phyloP scores from a whole-genome alignment of 2,888 invertebrate genomes.

The Coenonympha glycerion region DNA sequence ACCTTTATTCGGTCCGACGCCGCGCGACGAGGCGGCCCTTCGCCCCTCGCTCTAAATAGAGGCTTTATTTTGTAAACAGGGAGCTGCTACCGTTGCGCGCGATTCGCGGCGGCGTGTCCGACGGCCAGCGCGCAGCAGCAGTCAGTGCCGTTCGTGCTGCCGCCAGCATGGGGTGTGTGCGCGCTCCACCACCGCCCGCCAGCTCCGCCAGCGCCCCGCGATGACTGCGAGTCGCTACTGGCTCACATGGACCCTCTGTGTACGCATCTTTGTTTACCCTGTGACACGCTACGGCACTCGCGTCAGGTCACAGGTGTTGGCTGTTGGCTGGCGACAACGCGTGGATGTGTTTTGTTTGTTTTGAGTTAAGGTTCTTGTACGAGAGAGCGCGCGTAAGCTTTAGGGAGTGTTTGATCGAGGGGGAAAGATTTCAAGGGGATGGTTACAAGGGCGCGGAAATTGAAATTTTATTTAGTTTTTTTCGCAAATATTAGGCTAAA shows the following conservation, averaged over 20 bases:
- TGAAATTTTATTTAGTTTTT: no score
- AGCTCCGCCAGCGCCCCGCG: slow-evolving; percentile 34
- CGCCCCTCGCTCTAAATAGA: slow-evolving; percentile 73
- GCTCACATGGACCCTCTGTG: slow-evolving; percentile 65
- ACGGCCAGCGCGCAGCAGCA: slow-evolving; percentile 44
- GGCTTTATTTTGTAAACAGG: slow-evolving; percentile 74
- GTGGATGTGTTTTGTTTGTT: slow-evolving; percentile 14
- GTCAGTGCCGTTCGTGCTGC: slow-evolving; percentile 50
- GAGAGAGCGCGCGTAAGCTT: no score
- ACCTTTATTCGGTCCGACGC: slow-evolving; percentile 74
- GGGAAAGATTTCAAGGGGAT: no score
- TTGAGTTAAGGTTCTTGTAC: no score
- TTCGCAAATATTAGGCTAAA: no score
- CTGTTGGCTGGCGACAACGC: neutral
- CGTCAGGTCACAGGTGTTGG: no score
- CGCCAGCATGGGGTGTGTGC: slow-evolving; percentile 67
- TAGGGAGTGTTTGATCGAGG: slow-evolving; percentile 6
- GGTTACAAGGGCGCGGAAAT: no score
- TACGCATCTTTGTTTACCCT: slow-evolving; percentile 48
- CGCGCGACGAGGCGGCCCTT: slow-evolving; percentile 66
- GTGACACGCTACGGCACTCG: slow-evolving; percentile 11
- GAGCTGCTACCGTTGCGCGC: slow-evolving; percentile 60
- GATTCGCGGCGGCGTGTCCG: slow-evolving; percentile 34
- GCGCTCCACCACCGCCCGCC: slow-evolving; percentile 33
- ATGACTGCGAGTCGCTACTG: slow-evolving; percentile 40